These are phyloP conservation scores for Ennomos erosarius DNA, from an alignment of 2,888 invertebrate species.

Conservation along the genomic window DNA sequence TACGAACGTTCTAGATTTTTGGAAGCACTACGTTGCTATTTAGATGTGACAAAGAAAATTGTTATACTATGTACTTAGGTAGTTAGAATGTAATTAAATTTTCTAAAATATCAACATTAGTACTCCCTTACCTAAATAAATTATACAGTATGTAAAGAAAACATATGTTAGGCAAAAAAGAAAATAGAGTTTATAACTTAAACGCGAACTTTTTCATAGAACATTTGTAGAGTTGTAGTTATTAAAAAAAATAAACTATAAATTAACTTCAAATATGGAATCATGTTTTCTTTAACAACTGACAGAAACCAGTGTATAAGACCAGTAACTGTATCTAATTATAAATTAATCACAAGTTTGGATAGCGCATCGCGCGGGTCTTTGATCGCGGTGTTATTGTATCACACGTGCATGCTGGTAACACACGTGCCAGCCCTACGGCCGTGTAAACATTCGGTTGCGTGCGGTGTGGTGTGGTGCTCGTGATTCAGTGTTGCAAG, in stretches of 20 bases:
- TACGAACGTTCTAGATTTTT: not conserved
- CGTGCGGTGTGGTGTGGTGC: slow-evolving; percentile 24
- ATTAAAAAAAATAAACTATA: slow-evolving; percentile 3
- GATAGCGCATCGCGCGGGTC: slow-evolving; percentile 55
- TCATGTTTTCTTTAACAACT: slow-evolving; percentile 15
- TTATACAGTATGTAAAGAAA: no score
- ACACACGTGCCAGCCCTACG: slow-evolving; percentile 55
- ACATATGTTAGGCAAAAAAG: no score
- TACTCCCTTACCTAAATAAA: no score
- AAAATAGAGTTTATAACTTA: no score
- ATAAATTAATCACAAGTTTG: slow-evolving; percentile 52
- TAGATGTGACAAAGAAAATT: no score
- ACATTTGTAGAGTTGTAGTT: no score
- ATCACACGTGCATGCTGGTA: slow-evolving; percentile 58
- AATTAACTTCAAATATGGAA: slow-evolving; percentile 16
- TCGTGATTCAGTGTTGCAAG: slow-evolving; percentile 21
- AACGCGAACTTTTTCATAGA: no score
- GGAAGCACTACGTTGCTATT: no score
- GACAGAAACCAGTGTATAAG: slow-evolving; percentile 24
- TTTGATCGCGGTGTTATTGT: slow-evolving; percentile 76
- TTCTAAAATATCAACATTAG: no score
- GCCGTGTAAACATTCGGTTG: slow-evolving; percentile 59
- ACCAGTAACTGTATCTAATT: slow-evolving; percentile 40
- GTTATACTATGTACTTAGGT: no score
- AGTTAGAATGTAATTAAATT: no score